phyloP scores from a whole-genome alignment of 2,113 vertebrate species.

The Seriola quinqueradiata region DNA sequence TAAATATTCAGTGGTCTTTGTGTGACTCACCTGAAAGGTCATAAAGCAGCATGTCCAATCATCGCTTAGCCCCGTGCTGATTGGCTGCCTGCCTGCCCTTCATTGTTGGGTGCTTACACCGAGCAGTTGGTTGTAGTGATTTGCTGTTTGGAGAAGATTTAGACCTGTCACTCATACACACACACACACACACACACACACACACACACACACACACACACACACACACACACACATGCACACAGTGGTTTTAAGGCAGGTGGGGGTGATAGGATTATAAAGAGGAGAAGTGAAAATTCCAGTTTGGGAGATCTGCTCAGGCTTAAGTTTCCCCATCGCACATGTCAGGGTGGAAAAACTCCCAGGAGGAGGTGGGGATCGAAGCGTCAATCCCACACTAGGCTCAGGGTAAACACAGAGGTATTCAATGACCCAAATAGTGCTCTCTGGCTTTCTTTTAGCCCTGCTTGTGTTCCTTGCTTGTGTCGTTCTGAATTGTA shows the following conservation, averaged over 20 bases:
- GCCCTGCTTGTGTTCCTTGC: conserved; percentile 65
- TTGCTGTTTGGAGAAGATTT: conserved; percentile 83
- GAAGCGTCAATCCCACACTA: conserved; percentile 69
- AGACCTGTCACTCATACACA: conserved; percentile 75
- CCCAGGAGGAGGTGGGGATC: conserved; percentile 69
- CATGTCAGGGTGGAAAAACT: conserved; percentile 77
- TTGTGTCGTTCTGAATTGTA: conserved; percentile 63
- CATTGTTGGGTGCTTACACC: conserved; percentile 65
- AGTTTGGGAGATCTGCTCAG: conserved; percentile 72
- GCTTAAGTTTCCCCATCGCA: conserved; percentile 78
- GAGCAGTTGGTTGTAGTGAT: conserved; percentile 66
- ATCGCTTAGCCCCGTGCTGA: conserved; percentile 57
- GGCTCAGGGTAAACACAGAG: conserved; percentile 75
- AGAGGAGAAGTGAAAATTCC: conserved; percentile 83
- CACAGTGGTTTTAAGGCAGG: conserved; percentile 62
- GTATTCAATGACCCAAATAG: conserved; percentile 75
- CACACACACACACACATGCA: conserved; percentile 45
- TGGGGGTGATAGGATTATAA: conserved; percentile 79
- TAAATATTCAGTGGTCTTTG: conserved; percentile 52
- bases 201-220: no score
- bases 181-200: conserved; percentile 7
- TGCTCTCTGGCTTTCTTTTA: conserved; percentile 62
- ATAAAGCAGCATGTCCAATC: conserved; percentile 72
- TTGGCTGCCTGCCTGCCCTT: conserved; percentile 70
- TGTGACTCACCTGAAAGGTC: conserved; percentile 69